Evolutionary conservation across 2,888 invertebrate genomes (phyloP).

Genomic region (Epirrita christyi): DNA sequence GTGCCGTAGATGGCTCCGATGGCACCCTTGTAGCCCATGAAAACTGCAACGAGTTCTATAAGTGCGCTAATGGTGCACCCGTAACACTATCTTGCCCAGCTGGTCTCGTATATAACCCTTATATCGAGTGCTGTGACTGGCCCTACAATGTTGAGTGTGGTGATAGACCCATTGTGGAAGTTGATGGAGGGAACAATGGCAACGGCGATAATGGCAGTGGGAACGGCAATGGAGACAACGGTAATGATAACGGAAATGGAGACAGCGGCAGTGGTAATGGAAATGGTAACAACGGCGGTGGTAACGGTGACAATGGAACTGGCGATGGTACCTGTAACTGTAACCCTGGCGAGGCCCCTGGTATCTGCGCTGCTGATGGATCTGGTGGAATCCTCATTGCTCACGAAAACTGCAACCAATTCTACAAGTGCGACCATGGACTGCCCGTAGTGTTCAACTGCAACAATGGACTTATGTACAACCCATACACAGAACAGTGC

Average conservation of each 20-base stretch:
- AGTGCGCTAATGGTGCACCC: slow-evolving; percentile 43
- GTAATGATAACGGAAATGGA: slow-evolving; percentile 4
- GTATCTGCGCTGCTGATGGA: slow-evolving; percentile 45
- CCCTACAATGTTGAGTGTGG: slow-evolving; percentile 48
- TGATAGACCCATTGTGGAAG: slow-evolving; percentile 38
- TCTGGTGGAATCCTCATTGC: slow-evolving; percentile 51
- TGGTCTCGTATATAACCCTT: slow-evolving; percentile 44
- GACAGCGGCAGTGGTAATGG: slow-evolving; percentile 15
- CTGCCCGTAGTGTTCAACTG: slow-evolving; percentile 42
- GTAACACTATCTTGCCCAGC: slow-evolving; percentile 39
- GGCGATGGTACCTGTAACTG: slow-evolving; percentile 33
- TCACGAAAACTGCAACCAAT: slow-evolving; percentile 53
- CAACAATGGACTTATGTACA: slow-evolving; percentile 38
- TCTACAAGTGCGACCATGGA: slow-evolving; percentile 50
- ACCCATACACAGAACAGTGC: slow-evolving; percentile 39
- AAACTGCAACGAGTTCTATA: slow-evolving; percentile 55
- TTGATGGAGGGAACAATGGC: slow-evolving; percentile 17
- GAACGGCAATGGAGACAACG: neutral
- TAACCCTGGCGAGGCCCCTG: slow-evolving; percentile 44
- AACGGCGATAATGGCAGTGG: slow-evolving; percentile 10
- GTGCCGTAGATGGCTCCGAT: slow-evolving; percentile 43
- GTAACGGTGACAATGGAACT: neutral
- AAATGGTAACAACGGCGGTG: neutral
- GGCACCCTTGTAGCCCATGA: slow-evolving; percentile 47
- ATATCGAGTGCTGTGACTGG: slow-evolving; percentile 48